Evolutionary conservation across 2,113 vertebrate genomes (phyloP), one percentile per base, ranked within the genome.

Genomic region (Nerophis lumbriciformis): DNA sequence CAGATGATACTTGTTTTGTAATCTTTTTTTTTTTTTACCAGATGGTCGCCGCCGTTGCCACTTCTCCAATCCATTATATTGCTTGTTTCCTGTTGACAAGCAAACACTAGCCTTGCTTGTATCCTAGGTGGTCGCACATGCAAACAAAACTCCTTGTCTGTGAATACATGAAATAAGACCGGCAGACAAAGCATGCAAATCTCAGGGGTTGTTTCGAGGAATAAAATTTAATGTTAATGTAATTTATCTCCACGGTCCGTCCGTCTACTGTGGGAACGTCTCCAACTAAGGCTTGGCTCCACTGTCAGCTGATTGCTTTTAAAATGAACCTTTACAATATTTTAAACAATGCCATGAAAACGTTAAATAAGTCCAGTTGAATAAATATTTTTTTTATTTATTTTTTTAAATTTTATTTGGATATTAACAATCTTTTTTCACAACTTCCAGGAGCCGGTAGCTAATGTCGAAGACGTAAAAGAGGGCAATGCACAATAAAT

Each of bases 181-280:
- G 2, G 44, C 50, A 5, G 39, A 68, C 60, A 16, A 0, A 8
- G 7, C 8, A 5, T n/a, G 13, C 47, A 16, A 28, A 45, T 16
- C 36, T 28, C 14, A 53, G 47, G 35, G 59, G 6, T 15, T 57
- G 48, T 21, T 37, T 38, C 8, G 16, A 49, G 12, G 10, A 42
- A 48, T 56, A 56, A 56, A 39, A 15, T 42, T 56, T 56, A 10
- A 56, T n/a, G 54, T 38, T 15, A 8, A 76, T 53, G 65, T 69
- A 78, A 75, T 64, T 42, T 48, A 47, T 65, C 50, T 59, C 63
- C 70, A 67, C 73, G 68, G 76, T 64, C 65, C 80, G 79, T 28
- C 38, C 79, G 71, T 82, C 71, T 61, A 35, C 11, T 58, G 66
- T 9, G 13, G 28, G 57, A 13, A 49, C 68, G 61, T 71, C 58